These are phyloP conservation scores for Ceriagrion tenellum DNA, from an alignment of 2,888 invertebrate genomes.

Conservation along the genomic window DNA sequence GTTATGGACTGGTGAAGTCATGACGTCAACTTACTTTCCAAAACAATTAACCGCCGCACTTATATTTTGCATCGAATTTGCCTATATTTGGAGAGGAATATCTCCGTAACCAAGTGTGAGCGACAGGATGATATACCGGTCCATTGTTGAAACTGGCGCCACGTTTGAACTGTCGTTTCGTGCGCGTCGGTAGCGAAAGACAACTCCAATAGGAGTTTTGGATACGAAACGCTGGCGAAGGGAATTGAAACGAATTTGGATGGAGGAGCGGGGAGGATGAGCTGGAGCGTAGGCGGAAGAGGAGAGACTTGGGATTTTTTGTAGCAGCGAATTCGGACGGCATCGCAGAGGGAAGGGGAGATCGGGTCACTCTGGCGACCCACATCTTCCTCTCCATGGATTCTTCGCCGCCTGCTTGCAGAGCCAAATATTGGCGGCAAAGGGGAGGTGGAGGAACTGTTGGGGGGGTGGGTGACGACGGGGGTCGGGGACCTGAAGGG, in stretches of 20 bases:
- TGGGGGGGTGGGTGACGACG: neutral
- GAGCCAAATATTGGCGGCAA: no score
- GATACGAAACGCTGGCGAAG: neutral
- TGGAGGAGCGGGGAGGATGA: neutral
- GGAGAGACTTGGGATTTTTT: neutral
- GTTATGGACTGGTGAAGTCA: no score
- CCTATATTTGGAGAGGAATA: no score
- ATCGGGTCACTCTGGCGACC: constrained; percentile 54
- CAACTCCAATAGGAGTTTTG: no score
- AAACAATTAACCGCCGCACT: no score
- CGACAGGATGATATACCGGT: neutral
- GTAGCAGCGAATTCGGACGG: neutral
- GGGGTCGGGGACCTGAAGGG: neutral
- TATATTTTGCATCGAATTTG: no score
- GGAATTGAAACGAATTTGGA: neutral
- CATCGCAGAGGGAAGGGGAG: neutral
- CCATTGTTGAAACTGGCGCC: neutral
- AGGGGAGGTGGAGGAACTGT: no score
- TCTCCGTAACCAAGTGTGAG: no score
- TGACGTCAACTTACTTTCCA: no score
- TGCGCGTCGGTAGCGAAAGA: neutral
- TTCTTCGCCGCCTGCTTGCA: neutral
- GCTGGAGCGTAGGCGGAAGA: no score
- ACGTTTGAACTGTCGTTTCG: neutral
- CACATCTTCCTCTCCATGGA: neutral